Base-by-base conservation (phyloP, 2,797 vertebrate species). In the Emydoidea blandingii region DNA sequence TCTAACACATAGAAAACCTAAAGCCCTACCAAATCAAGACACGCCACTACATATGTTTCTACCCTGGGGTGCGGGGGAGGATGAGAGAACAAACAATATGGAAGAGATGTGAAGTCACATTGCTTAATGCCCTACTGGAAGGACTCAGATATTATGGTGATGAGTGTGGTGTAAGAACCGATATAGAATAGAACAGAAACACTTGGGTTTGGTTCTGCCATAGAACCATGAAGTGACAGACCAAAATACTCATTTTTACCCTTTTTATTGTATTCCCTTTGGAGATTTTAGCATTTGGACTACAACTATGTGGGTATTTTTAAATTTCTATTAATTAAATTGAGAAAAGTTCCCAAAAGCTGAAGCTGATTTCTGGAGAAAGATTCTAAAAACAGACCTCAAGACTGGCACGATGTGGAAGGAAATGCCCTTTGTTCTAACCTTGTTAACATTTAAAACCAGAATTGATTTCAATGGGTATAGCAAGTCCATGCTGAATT, bases 371-470 rank as follows among this genome's bases (percentile, higher is more conserved):
- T 41, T 23, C 47, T 74, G 7, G 10, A 88, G 72, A 90, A 91
- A 86, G 68, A 89, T 50, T 52, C n/a, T 74, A 52, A 85, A 91
- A 92, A 3, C 23, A 65, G 50, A 34, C 49, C 37, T 37, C 25
- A 53, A 84, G 83, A 11, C 29, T 8, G 29, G 81, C 29, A n/a
- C 10, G 34, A 62, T 34, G 29, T 50, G 47, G 31, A n/a, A 65
- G 14, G 44, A 62, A 52, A 14, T 47, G 16, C 23, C 23, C 49
- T 79, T 88, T 72, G 81, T 92, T 92, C 79, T 16, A n/a, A 94
- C 80, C 88, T 59, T 80, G 79, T 62, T 93, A 50, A 62, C 90
- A 88, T 74, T 93, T 91, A 94, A 94, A 87, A 86, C 87, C 81
- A 94, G 62, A 91, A 95, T 95, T 90, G 88, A 85, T 84, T 88